Evolutionary conservation across 2,797 vertebrate species (phyloP).

Genomic region (Melanotaenia trifasciata): DNA sequence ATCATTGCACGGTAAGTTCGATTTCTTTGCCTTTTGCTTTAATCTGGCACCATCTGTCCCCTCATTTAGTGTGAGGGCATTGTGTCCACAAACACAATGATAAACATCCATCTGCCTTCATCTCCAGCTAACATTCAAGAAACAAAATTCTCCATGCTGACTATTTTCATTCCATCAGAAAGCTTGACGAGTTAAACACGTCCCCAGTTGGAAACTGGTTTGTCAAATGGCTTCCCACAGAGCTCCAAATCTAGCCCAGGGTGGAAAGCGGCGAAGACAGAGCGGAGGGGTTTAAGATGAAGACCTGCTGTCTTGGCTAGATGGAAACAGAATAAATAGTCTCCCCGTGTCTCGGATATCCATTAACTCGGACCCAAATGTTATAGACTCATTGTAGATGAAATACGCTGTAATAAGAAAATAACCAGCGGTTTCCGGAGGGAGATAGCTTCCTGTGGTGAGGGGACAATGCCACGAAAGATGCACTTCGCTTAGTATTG

Average conservation of each 20-base stretch:
- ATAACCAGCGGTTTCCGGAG: slow-evolving; percentile 67
- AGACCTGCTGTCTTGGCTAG: slow-evolving; percentile 64
- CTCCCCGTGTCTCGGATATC: slow-evolving; percentile 68
- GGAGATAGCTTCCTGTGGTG: slow-evolving; percentile 85
- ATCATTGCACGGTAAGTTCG: background rate
- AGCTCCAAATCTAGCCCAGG: slow-evolving; percentile 79
- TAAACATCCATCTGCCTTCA: slow-evolving; percentile 50
- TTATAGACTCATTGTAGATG: slow-evolving; percentile 44
- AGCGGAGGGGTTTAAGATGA: slow-evolving; percentile 69
- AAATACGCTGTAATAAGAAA: slow-evolving; percentile 68
- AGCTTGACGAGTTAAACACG: slow-evolving; percentile 88
- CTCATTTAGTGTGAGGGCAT: slow-evolving; percentile 15
- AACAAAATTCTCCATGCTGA: slow-evolving; percentile 88
- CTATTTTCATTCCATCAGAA: slow-evolving; percentile 87
- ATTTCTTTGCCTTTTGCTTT: background rate
- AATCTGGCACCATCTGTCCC: slow-evolving; percentile 12
- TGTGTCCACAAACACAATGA: slow-evolving; percentile 26
- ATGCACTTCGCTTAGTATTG: slow-evolving; percentile 66
- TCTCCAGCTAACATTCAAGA: slow-evolving; percentile 78
- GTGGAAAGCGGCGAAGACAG: slow-evolving; percentile 77
- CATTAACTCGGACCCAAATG: slow-evolving; percentile 77
- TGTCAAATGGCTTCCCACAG: slow-evolving; percentile 92
- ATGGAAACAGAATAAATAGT: slow-evolving; percentile 71
- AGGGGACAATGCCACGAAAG: slow-evolving; percentile 73
- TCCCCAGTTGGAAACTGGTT: slow-evolving; percentile 88